Evolutionary conservation across 2,888 invertebrate genomes (phyloP).

Genomic region (Mimachlamys varia): DNA sequence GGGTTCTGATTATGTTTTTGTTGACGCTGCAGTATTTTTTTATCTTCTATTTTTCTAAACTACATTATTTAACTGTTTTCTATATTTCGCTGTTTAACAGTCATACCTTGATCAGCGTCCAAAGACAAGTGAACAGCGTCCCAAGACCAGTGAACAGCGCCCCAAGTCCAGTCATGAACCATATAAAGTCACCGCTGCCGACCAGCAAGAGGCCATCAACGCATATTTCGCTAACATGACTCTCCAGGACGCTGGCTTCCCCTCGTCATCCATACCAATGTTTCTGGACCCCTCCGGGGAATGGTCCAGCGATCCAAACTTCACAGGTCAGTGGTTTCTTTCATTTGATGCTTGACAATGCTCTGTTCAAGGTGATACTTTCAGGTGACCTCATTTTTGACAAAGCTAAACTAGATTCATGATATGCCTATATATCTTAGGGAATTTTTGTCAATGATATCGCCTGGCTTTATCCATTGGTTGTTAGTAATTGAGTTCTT

Average conservation of each 20-base stretch:
- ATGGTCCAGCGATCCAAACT: not conserved
- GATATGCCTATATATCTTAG: too few relatives aligned
- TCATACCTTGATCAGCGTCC: not conserved
- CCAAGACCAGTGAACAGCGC: not conserved
- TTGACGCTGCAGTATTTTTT: too few relatives aligned
- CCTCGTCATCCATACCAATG: not conserved
- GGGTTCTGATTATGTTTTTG: too few relatives aligned
- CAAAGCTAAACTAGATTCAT: too few relatives aligned
- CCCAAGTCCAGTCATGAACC: not conserved
- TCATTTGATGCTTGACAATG: not conserved
- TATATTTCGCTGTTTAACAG: not conserved
- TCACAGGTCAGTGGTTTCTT: not conserved
- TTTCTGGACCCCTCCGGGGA: slow-evolving; percentile 16
- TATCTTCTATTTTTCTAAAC: too few relatives aligned
- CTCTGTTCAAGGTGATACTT: too few relatives aligned
- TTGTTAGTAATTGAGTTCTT: too few relatives aligned
- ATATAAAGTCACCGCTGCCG: not conserved
- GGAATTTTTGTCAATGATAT: too few relatives aligned
- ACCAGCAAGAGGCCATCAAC: slow-evolving; percentile 3
- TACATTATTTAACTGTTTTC: too few relatives aligned
- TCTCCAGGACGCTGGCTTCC: not conserved
- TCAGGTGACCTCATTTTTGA: too few relatives aligned
- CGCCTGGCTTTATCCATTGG: too few relatives aligned
- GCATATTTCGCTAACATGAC: not conserved
- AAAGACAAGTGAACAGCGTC: not conserved